phyloP scores from a whole-genome alignment of 2,888 invertebrate species.

The Pterobdella sp. region DNA sequence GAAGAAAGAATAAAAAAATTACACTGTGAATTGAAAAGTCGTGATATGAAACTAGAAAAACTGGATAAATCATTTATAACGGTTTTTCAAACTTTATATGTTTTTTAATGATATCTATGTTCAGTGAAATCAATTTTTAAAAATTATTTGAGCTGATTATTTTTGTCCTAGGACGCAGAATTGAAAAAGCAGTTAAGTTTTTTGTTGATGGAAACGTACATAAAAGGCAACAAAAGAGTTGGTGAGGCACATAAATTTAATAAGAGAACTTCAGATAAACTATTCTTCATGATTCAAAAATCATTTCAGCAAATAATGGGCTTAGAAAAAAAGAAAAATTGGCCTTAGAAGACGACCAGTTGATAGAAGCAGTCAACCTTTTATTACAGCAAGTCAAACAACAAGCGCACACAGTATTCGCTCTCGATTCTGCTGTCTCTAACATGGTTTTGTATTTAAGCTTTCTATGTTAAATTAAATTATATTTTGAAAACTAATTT shows the following conservation, averaged over 20 bases:
- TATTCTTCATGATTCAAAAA: no score
- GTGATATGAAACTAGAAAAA: background rate
- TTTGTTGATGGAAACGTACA: background rate
- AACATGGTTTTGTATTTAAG: no score
- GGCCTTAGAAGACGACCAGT: background rate
- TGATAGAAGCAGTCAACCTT: background rate
- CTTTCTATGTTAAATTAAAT: no score
- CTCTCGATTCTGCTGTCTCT: background rate
- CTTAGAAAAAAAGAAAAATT: no score
- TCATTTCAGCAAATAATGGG: no score
- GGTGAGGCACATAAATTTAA: no score
- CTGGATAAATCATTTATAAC: background rate
- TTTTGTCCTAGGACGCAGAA: background rate
- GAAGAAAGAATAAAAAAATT: background rate
- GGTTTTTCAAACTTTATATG: no score
- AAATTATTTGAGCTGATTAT: background rate
- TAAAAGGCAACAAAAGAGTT: no score
- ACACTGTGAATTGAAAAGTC: background rate
- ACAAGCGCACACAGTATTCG: background rate
- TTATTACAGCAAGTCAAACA: background rate
- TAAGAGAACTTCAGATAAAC: no score
- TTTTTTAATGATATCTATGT: no score
- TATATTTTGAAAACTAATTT: no score
- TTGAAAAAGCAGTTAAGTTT: background rate
- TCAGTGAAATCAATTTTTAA: no score